Base-by-base conservation (phyloP, 1,140 invertebrate species). In the Pseudomyrmex gracilis region DNA sequence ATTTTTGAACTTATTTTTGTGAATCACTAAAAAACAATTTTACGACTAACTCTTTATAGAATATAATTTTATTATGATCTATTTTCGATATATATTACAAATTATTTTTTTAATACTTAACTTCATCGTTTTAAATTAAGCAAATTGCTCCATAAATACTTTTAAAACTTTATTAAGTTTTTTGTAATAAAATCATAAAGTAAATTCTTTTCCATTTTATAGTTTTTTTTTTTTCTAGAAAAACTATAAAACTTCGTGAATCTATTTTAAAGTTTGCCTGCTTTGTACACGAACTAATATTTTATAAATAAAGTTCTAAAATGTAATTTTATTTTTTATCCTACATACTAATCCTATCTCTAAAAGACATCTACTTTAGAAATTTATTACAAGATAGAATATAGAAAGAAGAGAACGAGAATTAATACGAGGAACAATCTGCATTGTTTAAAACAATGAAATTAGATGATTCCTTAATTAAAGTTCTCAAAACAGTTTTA, bases 71-170 rank as follows among this genome's bases (percentile, higher is more conserved):
- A 70, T 68, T 80, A 80, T 70, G 47, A 70, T 70, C 47, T 17
- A 70, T 80, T 20, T 22, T 34, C 34, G 5, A 78, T 70, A 80
- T 71, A 71, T 80, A 80, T 80, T 70, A 80, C 64, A 80, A 80
- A 80, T 80, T 58, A 80, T 43, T 17, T 58, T 34, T 34, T 70
- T 70, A 70, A 70, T 70, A 70, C 24, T 53, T 80, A 70, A 80
- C 58, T 80, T 80, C 8, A 47, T 55, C 51, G 34, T 70, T 70
- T 70, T 70, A 70, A 78, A 58, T 45, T 70, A 57, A 2, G 22
- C 8, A 12, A 22, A 78, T 70, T 78, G 45, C 63, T 58, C n/a
- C 53, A 45, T 57, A 70, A 78, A 78, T 78, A 78, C 7, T 70
- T 70, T 53, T 12, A 55, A 68, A 70, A 53, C 53, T 78, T 47